A percentile compares a stretch with the other conserved stretches of the same genome.
Evolutionary conservation across 2,888 invertebrate genomes (phyloP).

Genomic region (Pristionchus maxplancki): DNA sequence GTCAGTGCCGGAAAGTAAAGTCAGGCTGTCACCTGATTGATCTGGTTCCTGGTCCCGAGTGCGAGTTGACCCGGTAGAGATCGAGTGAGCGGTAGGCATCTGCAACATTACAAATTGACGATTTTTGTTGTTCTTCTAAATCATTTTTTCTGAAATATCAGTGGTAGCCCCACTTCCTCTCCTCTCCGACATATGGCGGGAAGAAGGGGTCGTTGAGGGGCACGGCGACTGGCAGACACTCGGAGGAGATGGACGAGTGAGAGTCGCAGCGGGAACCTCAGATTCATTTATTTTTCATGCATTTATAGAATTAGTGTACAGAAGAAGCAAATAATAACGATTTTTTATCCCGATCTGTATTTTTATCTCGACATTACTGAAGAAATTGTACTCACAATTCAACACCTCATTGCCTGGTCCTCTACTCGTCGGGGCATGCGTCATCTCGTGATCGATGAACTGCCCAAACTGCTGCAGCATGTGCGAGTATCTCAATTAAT

Average conservation of each 20-base stretch:
- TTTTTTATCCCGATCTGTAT: too few species aligned
- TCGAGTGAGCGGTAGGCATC: constrained; percentile 51
- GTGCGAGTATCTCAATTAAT: constrained; percentile 63
- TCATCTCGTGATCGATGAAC: constrained; percentile 76
- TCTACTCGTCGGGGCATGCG: constrained; percentile 72
- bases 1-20: not conserved
- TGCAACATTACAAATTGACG: not conserved
- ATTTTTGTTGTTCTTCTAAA: not conserved
- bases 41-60: constrained; percentile 75
- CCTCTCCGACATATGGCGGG: constrained; percentile 80
- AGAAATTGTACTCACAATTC: constrained; percentile 70
- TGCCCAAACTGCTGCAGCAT: constrained; percentile 77
- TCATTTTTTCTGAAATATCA: not conserved
- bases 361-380: too few species aligned
- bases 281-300: not conserved
- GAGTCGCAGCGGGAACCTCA: constrained; percentile 85
- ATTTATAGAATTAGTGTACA: not conserved
- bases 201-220: constrained; percentile 92
- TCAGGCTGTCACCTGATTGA: constrained; percentile 84
- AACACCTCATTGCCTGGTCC: constrained; percentile 70
- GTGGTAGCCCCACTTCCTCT: constrained; percentile 46
- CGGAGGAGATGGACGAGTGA: constrained; percentile 89
- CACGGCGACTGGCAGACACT: constrained; percentile 93
- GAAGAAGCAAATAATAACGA: too few species aligned
- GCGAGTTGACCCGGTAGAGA: constrained; percentile 50